phyloP scores from a whole-genome alignment of 2,797 vertebrate genomes.

The Setipinna tenuifilis region DNA sequence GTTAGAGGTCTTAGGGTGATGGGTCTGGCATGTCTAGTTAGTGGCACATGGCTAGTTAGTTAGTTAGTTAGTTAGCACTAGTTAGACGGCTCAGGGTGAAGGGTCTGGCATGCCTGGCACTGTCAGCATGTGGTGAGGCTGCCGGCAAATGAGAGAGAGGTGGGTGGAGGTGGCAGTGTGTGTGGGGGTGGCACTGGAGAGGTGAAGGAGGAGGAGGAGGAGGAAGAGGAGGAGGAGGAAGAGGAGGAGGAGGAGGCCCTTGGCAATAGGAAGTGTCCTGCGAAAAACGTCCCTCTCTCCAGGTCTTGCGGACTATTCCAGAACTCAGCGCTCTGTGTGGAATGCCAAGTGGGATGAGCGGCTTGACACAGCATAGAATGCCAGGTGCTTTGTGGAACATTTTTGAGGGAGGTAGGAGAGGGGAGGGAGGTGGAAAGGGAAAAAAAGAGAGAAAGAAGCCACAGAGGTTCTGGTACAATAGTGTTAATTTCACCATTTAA shows the following conservation, averaged over 20 bases:
- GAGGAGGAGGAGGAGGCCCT: neutral
- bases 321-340: conserved; percentile 7
- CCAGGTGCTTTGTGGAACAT: conserved; percentile 4
- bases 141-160: conserved; percentile 14
- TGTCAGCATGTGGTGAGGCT: neutral
- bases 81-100: neutral
- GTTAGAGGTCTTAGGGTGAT: neutral
- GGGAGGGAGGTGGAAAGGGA: neutral
- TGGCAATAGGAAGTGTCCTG: conserved; percentile 9
- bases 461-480: conserved; percentile 11
- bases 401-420: neutral
- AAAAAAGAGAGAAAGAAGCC: neutral
- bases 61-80: neutral
- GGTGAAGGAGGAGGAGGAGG: neutral
- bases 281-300: neutral
- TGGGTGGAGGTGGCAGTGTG: conserved; percentile 14
- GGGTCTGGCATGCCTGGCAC: neutral
- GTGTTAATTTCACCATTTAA: conserved; percentile 4
- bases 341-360: conserved; percentile 22
- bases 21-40: neutral
- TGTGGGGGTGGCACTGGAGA: neutral
- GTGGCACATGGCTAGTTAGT: neutral
- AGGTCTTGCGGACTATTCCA: conserved; percentile 16
- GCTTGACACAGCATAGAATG: conserved; percentile 7
- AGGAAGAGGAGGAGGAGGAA: neutral